Evolutionary conservation across 1,140 invertebrate species (phyloP).

Genomic region (Gryllus bimaculatus): DNA sequence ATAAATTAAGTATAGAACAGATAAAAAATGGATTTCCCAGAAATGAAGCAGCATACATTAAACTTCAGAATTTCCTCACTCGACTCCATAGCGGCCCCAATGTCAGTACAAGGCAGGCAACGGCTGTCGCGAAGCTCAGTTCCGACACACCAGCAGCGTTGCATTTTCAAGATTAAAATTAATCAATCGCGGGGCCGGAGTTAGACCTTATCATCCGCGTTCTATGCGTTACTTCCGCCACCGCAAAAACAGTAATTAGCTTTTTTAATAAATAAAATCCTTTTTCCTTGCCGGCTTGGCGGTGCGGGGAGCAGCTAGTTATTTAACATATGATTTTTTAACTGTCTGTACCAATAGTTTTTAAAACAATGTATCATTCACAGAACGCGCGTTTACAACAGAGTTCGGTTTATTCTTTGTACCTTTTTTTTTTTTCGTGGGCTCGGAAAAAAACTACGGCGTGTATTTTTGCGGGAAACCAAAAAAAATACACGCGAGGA

Average conservation of each 20-base stretch:
- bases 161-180: background rate
- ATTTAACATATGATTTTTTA: background rate
- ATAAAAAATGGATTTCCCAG: too few relatives aligned
- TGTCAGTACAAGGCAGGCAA: too few relatives aligned
- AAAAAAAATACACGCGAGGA: background rate
- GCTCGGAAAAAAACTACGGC: background rate
- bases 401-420: background rate
- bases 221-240: background rate
- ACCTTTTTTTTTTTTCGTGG: background rate
- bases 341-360: slow-evolving; percentile 4
- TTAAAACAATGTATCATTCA: slow-evolving; percentile 1
- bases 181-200: background rate
- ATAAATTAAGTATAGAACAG: too few relatives aligned
- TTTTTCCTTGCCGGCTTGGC: background rate
- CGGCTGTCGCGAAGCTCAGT: too few relatives aligned
- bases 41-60: too few relatives aligned
- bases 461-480: slow-evolving; percentile 4
- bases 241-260: background rate
- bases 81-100: too few relatives aligned
- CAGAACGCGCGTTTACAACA: background rate
- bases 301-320: background rate
- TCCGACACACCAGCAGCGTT: background rate
- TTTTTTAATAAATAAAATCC: slow-evolving; percentile 6
- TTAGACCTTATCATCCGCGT: background rate
- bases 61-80: too few relatives aligned